A percentile compares a stretch with the other conserved stretches of the same genome.
Evolutionary conservation across 2,888 invertebrate species (phyloP).

Genomic region (Synanthedon vespiformis): DNA sequence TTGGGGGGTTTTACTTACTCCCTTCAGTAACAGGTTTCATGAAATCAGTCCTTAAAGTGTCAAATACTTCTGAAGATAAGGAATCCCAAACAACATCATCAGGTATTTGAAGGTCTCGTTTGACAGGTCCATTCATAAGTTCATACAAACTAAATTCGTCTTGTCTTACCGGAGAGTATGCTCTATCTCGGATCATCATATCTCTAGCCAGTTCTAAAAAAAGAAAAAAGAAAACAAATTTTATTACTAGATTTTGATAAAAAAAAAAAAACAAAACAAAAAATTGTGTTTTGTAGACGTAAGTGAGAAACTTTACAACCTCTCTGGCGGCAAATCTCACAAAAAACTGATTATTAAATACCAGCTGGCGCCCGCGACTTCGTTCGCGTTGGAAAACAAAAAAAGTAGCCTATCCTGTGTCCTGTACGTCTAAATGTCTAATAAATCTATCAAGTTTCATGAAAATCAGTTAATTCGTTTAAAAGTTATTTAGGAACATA

Average conservation of each 20-base stretch:
- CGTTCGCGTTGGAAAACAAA: too few species aligned
- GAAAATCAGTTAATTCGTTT: too few species aligned
- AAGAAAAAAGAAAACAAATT: too few species aligned
- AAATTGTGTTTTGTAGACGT: background rate
- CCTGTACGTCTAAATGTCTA: too few species aligned
- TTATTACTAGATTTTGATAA: background rate
- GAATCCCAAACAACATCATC: conserved; percentile 75
- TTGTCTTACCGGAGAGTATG: conserved; percentile 18
- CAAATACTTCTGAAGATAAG: conserved; percentile 72
- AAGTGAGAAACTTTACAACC: background rate
- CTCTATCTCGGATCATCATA: conserved; percentile 36
- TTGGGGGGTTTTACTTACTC: conserved; percentile 25
- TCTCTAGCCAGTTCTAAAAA: conserved; percentile 39
- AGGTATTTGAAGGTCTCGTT: conserved; percentile 74
- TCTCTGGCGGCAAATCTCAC: too few species aligned
- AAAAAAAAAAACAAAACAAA: background rate
- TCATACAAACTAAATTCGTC: conserved; percentile 34
- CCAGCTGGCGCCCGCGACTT: too few species aligned
- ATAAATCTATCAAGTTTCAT: too few species aligned
- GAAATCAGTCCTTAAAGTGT: conserved; percentile 73
- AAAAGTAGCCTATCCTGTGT: too few species aligned
- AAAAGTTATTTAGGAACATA: too few species aligned
- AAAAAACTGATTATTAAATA: too few species aligned
- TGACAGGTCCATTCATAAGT: conserved; percentile 81
- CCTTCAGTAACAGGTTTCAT: conserved; percentile 82